Evolutionary conservation across 2,888 invertebrate species (phyloP).

Genomic region (Lochmaea crataegi): DNA sequence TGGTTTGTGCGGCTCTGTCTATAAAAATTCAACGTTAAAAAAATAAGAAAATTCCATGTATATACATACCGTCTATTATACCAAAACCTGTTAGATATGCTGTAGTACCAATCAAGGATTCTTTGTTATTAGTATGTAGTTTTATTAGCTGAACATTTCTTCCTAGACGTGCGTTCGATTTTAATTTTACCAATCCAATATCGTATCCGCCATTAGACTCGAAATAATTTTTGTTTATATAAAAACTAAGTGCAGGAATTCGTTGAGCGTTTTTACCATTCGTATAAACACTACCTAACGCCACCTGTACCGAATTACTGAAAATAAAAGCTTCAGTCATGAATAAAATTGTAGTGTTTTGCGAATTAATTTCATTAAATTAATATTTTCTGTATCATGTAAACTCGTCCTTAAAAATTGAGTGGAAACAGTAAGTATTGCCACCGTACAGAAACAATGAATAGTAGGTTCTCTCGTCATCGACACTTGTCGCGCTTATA

Average conservation of each 20-base stretch:
- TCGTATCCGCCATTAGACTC: conserved; percentile 55
- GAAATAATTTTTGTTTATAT: conserved; percentile 60
- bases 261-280: conserved; percentile 58
- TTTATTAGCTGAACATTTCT: conserved; percentile 56
- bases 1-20: not conserved
- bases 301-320: conserved; percentile 56
- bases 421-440: too few relatives aligned
- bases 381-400: too few relatives aligned
- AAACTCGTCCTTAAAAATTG: too few relatives aligned
- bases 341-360: not conserved
- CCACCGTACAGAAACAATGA: too few relatives aligned
- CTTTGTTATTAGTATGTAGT: conserved; percentile 58
- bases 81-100: conserved; percentile 62
- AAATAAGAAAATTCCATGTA: not conserved
- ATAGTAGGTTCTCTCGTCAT: too few relatives aligned
- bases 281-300: conserved; percentile 59
- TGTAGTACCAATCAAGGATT: conserved; percentile 58
- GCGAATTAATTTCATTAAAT: too few relatives aligned
- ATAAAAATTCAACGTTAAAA: not conserved
- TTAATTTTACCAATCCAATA: conserved; percentile 59
- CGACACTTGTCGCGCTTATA: too few relatives aligned
- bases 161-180: conserved; percentile 54
- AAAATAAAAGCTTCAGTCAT: conserved; percentile 36
- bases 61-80: conserved; percentile 58
- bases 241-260: conserved; percentile 51